Evolutionary conservation across 2,797 vertebrate genomes (phyloP).

Genomic region (Leuciscus waleckii): DNA sequence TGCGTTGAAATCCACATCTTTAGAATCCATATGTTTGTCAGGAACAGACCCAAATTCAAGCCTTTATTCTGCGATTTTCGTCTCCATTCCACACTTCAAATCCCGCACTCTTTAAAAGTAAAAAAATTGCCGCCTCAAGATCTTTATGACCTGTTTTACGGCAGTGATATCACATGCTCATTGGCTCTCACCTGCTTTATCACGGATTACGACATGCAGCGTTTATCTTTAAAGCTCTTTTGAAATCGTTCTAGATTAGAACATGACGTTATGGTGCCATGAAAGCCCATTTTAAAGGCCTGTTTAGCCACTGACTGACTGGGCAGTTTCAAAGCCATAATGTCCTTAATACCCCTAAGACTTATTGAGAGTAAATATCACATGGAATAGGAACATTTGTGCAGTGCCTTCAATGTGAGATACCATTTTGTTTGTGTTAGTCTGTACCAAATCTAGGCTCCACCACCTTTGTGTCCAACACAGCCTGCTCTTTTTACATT

Average conservation of each 20-base stretch:
- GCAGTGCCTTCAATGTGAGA: background rate
- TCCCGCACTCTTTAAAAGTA: too few species aligned
- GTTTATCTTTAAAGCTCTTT: background rate
- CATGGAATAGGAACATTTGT: background rate
- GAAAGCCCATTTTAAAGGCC: too few species aligned
- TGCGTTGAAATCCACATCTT: too few species aligned
- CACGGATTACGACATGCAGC: too few species aligned
- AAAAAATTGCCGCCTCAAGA: too few species aligned
- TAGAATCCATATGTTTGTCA: too few species aligned
- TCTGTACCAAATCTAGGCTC: background rate
- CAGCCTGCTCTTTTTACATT: slow-evolving; percentile 35
- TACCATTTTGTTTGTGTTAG: background rate
- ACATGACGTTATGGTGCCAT: background rate
- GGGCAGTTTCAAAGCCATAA: background rate
- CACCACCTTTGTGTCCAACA: slow-evolving; percentile 4
- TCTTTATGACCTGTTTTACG: too few species aligned
- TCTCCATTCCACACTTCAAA: too few species aligned
- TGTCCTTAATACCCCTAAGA: background rate
- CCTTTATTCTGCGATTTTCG: too few species aligned
- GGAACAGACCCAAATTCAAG: too few species aligned
- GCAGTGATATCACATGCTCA: too few species aligned
- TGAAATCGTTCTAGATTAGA: background rate
- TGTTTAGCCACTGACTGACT: background rate
- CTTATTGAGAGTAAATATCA: background rate
- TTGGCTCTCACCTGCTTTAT: too few species aligned